Percentiles rank a stretch among this genome's conserved stretches.
These are phyloP conservation scores for Crocodylus rhombifer DNA, from an alignment of 2,797 vertebrate genomes.

Conservation along the genomic window DNA sequence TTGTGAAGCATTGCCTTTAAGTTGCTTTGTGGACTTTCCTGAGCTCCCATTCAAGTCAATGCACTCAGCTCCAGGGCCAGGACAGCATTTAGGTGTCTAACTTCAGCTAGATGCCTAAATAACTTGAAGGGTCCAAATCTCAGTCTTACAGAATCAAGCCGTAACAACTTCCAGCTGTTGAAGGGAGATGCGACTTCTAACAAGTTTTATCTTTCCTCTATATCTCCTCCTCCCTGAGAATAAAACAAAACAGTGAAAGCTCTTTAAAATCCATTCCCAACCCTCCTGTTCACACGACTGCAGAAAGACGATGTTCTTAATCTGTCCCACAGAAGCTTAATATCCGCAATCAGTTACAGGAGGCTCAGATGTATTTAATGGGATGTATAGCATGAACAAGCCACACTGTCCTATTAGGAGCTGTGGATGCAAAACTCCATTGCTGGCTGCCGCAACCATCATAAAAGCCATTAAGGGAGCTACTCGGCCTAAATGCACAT, in stretches of 20 bases:
- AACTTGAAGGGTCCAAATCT: neutral
- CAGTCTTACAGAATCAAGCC: neutral
- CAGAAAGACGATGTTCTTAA: conserved; percentile 30
- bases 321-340: conserved; percentile 26
- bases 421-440: conserved; percentile 55
- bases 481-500: conserved; percentile 63
- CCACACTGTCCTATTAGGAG: neutral
- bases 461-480: conserved; percentile 71
- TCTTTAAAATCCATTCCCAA: neutral
- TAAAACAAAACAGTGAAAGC: neutral
- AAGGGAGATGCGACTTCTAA: neutral
- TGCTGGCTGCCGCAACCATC: conserved; percentile 22
- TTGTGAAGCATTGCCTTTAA: too few relatives aligned
- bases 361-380: conserved; percentile 56
- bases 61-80: neutral
- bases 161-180: neutral
- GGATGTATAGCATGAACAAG: conserved; percentile 32
- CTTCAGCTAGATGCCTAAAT: neutral
- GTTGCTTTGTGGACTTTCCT: neutral
- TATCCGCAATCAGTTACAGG: neutral
- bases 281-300: neutral
- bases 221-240: neutral
- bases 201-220: neutral
- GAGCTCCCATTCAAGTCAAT: neutral
- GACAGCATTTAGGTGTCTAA: neutral